phyloP scores from a whole-genome alignment of 2,797 vertebrate genomes.

The Furcifer pardalis region DNA sequence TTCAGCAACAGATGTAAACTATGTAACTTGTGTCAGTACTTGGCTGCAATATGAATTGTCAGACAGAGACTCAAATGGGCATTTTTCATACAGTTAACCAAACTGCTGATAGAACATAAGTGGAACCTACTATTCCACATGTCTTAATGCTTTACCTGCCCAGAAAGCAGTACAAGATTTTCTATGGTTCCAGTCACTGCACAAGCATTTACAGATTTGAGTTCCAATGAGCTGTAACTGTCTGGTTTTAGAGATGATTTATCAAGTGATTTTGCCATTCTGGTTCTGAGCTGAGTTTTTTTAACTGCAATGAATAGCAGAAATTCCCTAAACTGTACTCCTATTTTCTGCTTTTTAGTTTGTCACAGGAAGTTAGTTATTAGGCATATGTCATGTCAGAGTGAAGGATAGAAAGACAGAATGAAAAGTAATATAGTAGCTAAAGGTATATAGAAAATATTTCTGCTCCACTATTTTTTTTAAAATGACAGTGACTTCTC shows the following conservation, averaged over 20 bases:
- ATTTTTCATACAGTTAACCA: constrained; percentile 27
- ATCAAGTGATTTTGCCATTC: constrained; percentile 17
- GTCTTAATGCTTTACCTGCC: constrained; percentile 21
- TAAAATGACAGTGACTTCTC: not conserved
- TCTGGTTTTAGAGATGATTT: constrained; percentile 37
- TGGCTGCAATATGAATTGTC: constrained; percentile 11
- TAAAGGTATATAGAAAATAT: not conserved
- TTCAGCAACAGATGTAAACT: constrained; percentile 7
- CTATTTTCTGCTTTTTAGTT: constrained; percentile 17
- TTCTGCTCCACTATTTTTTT: not conserved
- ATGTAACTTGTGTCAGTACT: constrained; percentile 5
- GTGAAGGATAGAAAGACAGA: not conserved
- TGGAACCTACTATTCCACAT: constrained; percentile 13
- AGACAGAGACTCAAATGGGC: not conserved
- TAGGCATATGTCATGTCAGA: constrained; percentile 1
- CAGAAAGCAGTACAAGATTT: constrained; percentile 20
- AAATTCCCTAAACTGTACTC: constrained; percentile 23
- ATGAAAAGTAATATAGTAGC: not conserved
- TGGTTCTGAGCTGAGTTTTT: not conserved
- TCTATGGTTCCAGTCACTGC: constrained; percentile 19
- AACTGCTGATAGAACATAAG: constrained; percentile 16
- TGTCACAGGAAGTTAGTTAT: constrained; percentile 5
- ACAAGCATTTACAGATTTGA: constrained; percentile 15
- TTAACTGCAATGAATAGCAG: constrained; percentile 1
- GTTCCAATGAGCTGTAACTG: constrained; percentile 22